These are phyloP conservation scores for Thermophis baileyi DNA, from an alignment of 2,113 vertebrate species.

Conservation along the genomic window DNA sequence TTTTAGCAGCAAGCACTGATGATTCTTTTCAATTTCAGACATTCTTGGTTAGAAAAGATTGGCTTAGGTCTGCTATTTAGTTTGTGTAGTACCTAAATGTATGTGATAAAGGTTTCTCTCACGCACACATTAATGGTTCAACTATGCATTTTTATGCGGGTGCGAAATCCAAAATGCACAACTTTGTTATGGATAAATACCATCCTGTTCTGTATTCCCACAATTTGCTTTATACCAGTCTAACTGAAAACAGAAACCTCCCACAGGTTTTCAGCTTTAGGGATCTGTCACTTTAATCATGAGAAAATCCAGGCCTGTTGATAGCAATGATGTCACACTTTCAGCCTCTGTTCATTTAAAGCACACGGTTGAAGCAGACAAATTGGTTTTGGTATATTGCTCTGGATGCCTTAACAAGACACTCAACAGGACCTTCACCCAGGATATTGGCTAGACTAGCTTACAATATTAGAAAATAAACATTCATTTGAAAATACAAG, in stretches of 20 bases:
- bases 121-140: not conserved
- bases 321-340: constrained; percentile 17
- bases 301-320: constrained; percentile 17
- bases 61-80: not conserved
- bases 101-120: not conserved
- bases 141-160: not conserved
- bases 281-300: constrained; percentile 8
- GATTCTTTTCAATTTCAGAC: constrained; percentile 9
- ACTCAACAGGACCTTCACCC: constrained; percentile 5
- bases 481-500: not conserved
- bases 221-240: not conserved
- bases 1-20: not conserved
- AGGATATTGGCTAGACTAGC: not conserved
- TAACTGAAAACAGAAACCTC: constrained; percentile 18
- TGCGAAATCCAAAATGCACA: not conserved
- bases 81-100: not conserved
- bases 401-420: not conserved
- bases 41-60: not conserved
- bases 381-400: not conserved
- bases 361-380: constrained; percentile 4
- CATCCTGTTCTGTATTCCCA: not conserved
- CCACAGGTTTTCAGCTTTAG: constrained; percentile 19
- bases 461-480: not conserved
- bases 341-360: not conserved
- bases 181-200: not conserved